A percentile compares a stretch with the other conserved stretches of the same genome.
phyloP scores from a whole-genome alignment of 2,888 invertebrate species.

The Plemyria rubiginata region DNA sequence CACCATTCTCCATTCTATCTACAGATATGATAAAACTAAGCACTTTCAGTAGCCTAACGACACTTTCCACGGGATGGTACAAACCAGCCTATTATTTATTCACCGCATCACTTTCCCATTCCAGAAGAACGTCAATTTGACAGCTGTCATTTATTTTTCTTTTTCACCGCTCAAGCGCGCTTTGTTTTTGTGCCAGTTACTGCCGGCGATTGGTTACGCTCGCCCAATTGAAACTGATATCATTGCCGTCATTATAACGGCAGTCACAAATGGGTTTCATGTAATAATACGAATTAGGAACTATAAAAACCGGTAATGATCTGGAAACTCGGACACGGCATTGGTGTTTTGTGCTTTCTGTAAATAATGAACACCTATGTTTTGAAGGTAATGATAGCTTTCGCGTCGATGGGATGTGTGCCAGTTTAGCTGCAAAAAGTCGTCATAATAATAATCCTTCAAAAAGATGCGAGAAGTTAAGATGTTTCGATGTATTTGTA shows the following conservation, averaged over 20 bases:
- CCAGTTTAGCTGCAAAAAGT: background rate
- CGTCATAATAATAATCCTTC: too few relatives aligned
- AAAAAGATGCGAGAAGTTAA: too few relatives aligned
- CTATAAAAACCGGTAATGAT: constrained; percentile 44
- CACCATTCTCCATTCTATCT: background rate
- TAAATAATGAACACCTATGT: constrained; percentile 1
- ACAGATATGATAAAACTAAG: background rate
- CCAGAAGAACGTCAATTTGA: constrained; percentile 35
- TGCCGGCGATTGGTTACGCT: constrained; percentile 43
- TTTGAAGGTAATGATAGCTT: background rate
- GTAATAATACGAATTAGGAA: constrained; percentile 41
- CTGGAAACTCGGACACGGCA: constrained; percentile 37
- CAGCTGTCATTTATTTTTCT: constrained; percentile 40
- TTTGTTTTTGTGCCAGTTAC: constrained; percentile 25
- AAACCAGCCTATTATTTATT: constrained; percentile 18
- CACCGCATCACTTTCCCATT: constrained; percentile 26
- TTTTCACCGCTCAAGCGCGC: constrained; percentile 21
- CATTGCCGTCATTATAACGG: constrained; percentile 50
- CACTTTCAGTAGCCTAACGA: constrained; percentile 2
- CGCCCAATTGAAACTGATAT: constrained; percentile 62
- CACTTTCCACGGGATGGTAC: constrained; percentile 7
- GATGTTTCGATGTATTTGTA: too few relatives aligned
- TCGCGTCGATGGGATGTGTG: background rate
- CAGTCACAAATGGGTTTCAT: constrained; percentile 48
- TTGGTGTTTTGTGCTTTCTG: constrained; percentile 9